A percentile compares a stretch with the other conserved stretches of the same genome.
Evolutionary conservation across 1,140 invertebrate species (phyloP).

Genomic region (Drosophila bocqueti): DNA sequence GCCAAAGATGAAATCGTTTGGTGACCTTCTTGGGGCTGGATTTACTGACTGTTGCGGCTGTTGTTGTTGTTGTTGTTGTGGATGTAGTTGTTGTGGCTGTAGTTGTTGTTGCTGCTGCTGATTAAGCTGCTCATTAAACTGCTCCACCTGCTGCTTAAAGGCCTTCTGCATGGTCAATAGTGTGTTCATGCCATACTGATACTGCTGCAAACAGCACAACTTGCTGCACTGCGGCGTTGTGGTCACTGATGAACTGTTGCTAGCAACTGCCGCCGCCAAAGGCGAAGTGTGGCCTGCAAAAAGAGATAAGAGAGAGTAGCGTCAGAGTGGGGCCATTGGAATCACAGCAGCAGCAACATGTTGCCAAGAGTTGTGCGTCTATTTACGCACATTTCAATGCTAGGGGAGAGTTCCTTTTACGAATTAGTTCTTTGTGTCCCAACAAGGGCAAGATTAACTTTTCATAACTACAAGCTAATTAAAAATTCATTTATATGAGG

Average conservation of each 20-base stretch:
- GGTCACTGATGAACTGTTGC: conserved; percentile 68
- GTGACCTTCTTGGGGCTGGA: conserved; percentile 88
- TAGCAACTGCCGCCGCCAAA: conserved; percentile 74
- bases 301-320: conserved; percentile 5
- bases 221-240: conserved; percentile 63
- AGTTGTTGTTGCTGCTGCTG: conserved; percentile 28
- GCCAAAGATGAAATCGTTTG: conserved; percentile 97
- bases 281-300: conserved; percentile 74
- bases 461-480: background rate
- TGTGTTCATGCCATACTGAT: conserved; percentile 29
- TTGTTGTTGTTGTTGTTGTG: conserved; percentile 28
- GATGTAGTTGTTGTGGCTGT: conserved; percentile 22
- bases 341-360: conserved; percentile 50
- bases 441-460: background rate
- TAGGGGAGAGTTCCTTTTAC: background rate
- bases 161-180: conserved; percentile 36
- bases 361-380: conserved; percentile 25
- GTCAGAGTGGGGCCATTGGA: conserved; percentile 1
- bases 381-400: background rate
- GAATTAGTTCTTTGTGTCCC: background rate
- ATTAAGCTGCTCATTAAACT: conserved; percentile 28
- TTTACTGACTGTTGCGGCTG: conserved; percentile 61
- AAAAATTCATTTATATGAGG: background rate
- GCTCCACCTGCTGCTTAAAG: conserved; percentile 35
- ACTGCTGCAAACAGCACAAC: conserved; percentile 61